Percentiles rank a stretch among this genome's conserved stretches.
phyloP scores from a whole-genome alignment of 2,113 vertebrate genomes.

The Mesitornis unicolor region DNA sequence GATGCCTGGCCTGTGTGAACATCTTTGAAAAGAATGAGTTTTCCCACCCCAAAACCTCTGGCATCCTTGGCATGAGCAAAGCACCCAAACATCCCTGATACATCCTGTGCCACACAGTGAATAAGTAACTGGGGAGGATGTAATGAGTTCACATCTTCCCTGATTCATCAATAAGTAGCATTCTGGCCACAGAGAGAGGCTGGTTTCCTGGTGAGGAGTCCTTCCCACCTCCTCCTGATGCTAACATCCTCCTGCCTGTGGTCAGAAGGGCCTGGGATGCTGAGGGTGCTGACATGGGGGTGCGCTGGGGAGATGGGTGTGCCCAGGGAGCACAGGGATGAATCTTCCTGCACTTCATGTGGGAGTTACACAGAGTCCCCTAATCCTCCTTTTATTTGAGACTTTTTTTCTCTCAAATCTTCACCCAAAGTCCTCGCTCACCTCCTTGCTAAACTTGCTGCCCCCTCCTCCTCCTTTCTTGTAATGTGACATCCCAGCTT shows the following conservation, averaged over 20 bases:
- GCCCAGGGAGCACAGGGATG: neutral
- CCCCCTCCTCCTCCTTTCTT: neutral
- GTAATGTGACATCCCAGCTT: rapidly evolving
- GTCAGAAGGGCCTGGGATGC: neutral
- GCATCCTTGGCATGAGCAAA: neutral
- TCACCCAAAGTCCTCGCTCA: neutral
- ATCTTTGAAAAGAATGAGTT: neutral
- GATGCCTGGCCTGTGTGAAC: neutral
- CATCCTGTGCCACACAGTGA: neutral
- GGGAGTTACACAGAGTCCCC: neutral
- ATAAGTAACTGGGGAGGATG: neutral
- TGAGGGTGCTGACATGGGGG: neutral
- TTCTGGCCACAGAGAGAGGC: neutral
- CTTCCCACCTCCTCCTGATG: neutral
- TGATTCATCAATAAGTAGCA: conserved; percentile 37
- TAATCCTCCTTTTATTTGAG: neutral
- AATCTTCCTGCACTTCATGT: neutral
- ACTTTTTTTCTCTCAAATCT: neutral
- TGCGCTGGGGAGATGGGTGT: neutral
- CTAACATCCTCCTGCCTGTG: neutral
- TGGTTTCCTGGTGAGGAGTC: conserved; percentile 21
- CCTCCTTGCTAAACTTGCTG: neutral
- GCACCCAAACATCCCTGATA: neutral
- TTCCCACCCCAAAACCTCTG: neutral
- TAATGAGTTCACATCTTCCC: neutral